Evolutionary conservation across 2,888 invertebrate genomes (phyloP).

Genomic region (Harpagoxenus sublaevis): DNA sequence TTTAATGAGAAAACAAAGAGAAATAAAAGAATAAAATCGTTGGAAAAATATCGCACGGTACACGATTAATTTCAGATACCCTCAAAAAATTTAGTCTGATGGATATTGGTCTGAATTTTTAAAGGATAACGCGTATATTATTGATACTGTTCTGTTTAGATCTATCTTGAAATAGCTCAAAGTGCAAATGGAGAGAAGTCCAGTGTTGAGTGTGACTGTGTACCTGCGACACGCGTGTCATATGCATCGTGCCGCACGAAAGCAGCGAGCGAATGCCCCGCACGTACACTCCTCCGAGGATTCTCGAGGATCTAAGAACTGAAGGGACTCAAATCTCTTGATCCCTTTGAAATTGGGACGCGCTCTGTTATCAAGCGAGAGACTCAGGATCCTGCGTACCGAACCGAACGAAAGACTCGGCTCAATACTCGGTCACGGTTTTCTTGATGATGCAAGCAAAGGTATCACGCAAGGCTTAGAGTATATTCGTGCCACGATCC

Average conservation of each 20-base stretch:
- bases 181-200: constrained; percentile 5
- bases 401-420: constrained; percentile 54
- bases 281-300: constrained; percentile 68
- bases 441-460: constrained; percentile 57
- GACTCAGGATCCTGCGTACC: constrained; percentile 44
- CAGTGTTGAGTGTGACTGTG: background rate
- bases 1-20: background rate
- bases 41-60: background rate
- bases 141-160: background rate
- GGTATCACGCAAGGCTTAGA: constrained; percentile 41
- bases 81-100: background rate
- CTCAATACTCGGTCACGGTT: constrained; percentile 59
- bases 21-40: background rate
- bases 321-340: constrained; percentile 60
- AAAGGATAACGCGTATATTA: background rate
- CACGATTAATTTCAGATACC: background rate
- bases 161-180: background rate
- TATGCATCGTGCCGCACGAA: constrained; percentile 26
- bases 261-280: constrained; percentile 50
- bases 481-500: constrained; percentile 32
- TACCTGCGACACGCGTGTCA: constrained; percentile 19
- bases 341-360: constrained; percentile 64
- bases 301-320: constrained; percentile 63
- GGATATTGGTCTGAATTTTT: background rate
- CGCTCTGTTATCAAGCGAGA: constrained; percentile 63